Percentiles rank a stretch among this genome's conserved stretches.
These are phyloP conservation scores for Hippocampus guttulatus DNA, from an alignment of 2,113 vertebrate genomes.

Conservation along the genomic window DNA sequence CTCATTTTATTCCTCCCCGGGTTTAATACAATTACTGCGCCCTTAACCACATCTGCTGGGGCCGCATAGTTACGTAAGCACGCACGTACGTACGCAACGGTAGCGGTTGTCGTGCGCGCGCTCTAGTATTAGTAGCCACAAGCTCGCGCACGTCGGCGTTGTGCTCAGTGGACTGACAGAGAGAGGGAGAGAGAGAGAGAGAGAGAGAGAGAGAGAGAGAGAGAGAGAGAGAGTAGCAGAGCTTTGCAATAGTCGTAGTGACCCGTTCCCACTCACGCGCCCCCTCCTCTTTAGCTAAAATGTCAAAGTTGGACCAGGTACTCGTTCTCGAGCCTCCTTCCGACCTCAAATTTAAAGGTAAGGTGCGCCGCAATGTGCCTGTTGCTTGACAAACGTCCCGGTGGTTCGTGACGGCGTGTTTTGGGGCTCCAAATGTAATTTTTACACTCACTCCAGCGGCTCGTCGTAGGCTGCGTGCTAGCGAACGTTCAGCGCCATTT, in stretches of 20 bases:
- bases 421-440: slow-evolving; percentile 21
- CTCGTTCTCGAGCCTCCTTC: slow-evolving; percentile 85
- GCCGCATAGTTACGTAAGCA: slow-evolving; percentile 33
- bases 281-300: slow-evolving; percentile 69
- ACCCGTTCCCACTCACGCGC: slow-evolving; percentile 47
- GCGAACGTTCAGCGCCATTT: slow-evolving; percentile 70
- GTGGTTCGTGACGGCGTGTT: background rate
- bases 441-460: slow-evolving; percentile 44
- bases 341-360: slow-evolving; percentile 96
- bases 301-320: slow-evolving; percentile 93
- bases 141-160: slow-evolving; percentile 54
- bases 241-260: slow-evolving; percentile 50
- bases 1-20: background rate
- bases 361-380: slow-evolving; percentile 15
- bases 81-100: background rate
- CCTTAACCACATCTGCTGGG: slow-evolving; percentile 42
- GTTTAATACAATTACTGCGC: slow-evolving; percentile 21
- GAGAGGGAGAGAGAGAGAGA: slow-evolving; percentile 4
- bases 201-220: background rate
- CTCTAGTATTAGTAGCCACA: slow-evolving; percentile 47
- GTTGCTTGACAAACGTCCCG: background rate
- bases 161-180: slow-evolving; percentile 51
- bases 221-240: slow-evolving; percentile 13
- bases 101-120: slow-evolving; percentile 31
- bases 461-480: slow-evolving; percentile 39